Evolutionary conservation across 1,140 invertebrate species (phyloP), one percentile per base, ranked within the genome.

Genomic region (Orius laevigatus): DNA sequence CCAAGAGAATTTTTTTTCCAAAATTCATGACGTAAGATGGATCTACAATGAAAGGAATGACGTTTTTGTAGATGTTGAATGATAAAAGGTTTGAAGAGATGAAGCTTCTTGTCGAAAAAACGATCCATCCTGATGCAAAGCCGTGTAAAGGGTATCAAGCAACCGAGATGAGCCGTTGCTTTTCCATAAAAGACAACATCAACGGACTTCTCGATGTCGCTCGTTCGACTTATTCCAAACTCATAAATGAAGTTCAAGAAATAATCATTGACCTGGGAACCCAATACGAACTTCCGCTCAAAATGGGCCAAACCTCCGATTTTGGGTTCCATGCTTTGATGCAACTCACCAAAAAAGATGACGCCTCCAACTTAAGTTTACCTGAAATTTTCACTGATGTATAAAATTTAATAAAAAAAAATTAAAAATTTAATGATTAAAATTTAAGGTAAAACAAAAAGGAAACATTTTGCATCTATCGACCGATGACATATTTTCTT

Each of bases 171-270:
- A 84, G 91, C 65, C 72, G 86, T 50, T 85, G 82, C 60, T 89
- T 87, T 65, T 84, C 86, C 25, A 78, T 94, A 2, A 87, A 81
- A 65, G 67, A 71, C 15, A 73, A 76, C 15, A 68, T 84, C 19
- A 83, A 79, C 57, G 76, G 76, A 2, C 64, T 84, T 34, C 63
- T 91, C 46, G 86, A 91, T 62, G 64, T 89, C 14, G 73, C 80
- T n/a, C 65, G 85, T 54, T 72, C 76, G 61, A 75, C 75, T 0
- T 88, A 87, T 61, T 78, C 76, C 15, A 81, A 88, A 61, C 63
- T 83, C 1, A 72, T 87, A 36, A 75, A 81, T 39, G 81, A 89
- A 55, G 80, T 90, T 63, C 71, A 74, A 59, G 71, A 77, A 80
- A 60, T 63, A 47, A 43, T 32, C 44, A 45, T 31, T 5, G 32